Conservation (phyloP, 1,140 invertebrate species). For the Papilio glaucus region DNA sequence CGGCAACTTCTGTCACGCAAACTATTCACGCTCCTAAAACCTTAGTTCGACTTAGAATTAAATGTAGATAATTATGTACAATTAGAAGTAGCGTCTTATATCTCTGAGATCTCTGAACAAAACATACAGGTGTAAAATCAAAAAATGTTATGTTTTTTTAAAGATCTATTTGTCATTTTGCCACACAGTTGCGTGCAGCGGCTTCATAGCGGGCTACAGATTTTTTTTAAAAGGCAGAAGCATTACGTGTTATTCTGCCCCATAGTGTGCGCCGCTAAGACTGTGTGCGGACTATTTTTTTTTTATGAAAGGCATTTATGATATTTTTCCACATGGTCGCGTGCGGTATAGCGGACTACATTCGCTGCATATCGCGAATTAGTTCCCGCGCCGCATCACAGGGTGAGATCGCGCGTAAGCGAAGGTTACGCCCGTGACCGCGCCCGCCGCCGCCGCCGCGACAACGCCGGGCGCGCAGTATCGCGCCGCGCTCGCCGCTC, state of each 20-base stretch:
- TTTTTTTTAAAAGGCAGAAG: background rate
- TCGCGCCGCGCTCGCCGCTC: conserved; percentile 68
- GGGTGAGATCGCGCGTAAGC: conserved; percentile 71
- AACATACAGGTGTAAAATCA: background rate
- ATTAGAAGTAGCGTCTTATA: background rate
- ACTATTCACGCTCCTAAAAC: conserved; percentile 51
- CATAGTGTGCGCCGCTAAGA: background rate
- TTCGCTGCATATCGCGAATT: conserved; percentile 53
- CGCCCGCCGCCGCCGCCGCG: conserved; percentile 64
- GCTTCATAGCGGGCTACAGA: too few species aligned
- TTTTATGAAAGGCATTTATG: background rate
- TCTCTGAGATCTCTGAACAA: background rate
- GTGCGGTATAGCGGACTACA: conserved; percentile 41
- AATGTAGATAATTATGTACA: background rate
- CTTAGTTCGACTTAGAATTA: background rate
- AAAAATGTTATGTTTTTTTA: too few species aligned
- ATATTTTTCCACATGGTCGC: conserved; percentile 7
- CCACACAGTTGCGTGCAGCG: too few species aligned
- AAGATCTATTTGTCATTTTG: too few species aligned
- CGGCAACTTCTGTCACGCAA: conserved; percentile 70
- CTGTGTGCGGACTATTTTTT: background rate
- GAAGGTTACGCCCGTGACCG: conserved; percentile 82
- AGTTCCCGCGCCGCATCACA: conserved; percentile 63
- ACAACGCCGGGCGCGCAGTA: conserved; percentile 64
- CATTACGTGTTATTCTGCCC: background rate